Percentiles rank a stretch among this genome's conserved stretches.
These are phyloP conservation scores for Xyliphius kryptos DNA, from an alignment of 2,113 vertebrate genomes.

Conservation along the genomic window DNA sequence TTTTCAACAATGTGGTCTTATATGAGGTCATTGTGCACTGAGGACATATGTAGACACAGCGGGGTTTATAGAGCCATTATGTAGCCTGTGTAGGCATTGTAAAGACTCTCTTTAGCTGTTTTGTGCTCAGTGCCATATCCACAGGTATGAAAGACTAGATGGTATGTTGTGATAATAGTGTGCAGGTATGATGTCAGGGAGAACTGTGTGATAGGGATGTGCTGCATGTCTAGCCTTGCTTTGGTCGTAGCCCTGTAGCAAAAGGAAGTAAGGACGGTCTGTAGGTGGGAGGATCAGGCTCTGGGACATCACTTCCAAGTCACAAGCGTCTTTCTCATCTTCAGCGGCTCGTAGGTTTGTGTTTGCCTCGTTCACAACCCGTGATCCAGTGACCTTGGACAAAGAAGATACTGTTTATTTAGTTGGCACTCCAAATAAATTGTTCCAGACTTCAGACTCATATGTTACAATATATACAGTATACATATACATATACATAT, in stretches of 20 bases:
- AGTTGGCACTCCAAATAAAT: too few relatives aligned
- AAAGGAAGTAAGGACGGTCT: constrained; percentile 81
- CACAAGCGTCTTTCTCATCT: constrained; percentile 62
- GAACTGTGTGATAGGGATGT: constrained; percentile 47
- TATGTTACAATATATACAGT: too few relatives aligned
- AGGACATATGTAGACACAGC: constrained; percentile 55
- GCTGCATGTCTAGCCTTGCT: constrained; percentile 69
- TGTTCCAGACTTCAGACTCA: too few relatives aligned
- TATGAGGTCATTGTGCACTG: constrained; percentile 65
- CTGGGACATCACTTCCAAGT: constrained; percentile 82
- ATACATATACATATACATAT: too few relatives aligned
- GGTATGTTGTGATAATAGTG: constrained; percentile 63
- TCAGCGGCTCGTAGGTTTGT: constrained; percentile 48
- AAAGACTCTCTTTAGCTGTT: constrained; percentile 54
- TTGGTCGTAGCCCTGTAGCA: constrained; percentile 83
- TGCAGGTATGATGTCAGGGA: too few relatives aligned
- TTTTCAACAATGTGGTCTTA: constrained; percentile 61
- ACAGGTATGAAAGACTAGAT: constrained; percentile 60
- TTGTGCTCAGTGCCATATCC: constrained; percentile 58
- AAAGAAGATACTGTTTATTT: constrained; percentile 1
- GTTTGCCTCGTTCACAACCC: constrained; percentile 52
- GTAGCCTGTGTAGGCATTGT: constrained; percentile 50
- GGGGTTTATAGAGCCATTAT: constrained; percentile 46
- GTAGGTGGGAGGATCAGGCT: constrained; percentile 84
- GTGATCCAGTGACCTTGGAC: constrained; percentile 51